Evolutionary conservation across 2,113 vertebrate genomes (phyloP), one percentile per base, ranked within the genome.

Genomic region (Pogonocichla stellata): DNA sequence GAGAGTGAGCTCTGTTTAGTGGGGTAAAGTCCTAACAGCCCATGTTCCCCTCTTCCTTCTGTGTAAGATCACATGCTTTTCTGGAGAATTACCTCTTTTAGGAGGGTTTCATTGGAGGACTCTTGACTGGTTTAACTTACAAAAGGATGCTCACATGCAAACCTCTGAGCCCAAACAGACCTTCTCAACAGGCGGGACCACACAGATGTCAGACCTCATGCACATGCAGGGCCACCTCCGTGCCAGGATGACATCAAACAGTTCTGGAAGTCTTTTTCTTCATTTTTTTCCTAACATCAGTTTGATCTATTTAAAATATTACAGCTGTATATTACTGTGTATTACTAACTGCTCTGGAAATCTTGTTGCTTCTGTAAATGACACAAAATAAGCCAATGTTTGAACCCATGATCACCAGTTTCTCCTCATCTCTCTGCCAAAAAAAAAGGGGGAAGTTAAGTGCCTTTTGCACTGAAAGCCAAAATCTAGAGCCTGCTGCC

Each of bases 381-480:
- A 50, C 26, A 82, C 25, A 57, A 70, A 73, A 78, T 28, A 57
- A 71, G 50, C 34, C 64, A 75, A 13, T 18, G 13, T 45, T 19
- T n/a, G 40, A 89, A 56, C 7, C 14, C 31, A 26, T 43, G 0
- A 12, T 22, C 0, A 0, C 10, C 17, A 40, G 12, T 60, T 96
- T 54, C 31, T 87, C 54, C 43, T 69, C 40, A 36, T 42, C 6
- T 62, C 17, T 77, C 45, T 80, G 45, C 9, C n/a, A 74, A 85
- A 74, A 38, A 38, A 51, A 57, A 65, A 45, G 33, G 19, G 61
- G 56, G 19, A 77, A 61, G 9, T 4, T 69, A 54, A 40, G 25
- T 90, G 22, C 6, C 34, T 79, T 85, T 38, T 75, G 6, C 23
- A 54, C 29, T 23, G 28, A 33, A 12, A 91, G 47, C 36, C 8